These are phyloP conservation scores for Scolopax mira DNA, from an alignment of 2,113 vertebrate species.

Conservation along the genomic window DNA sequence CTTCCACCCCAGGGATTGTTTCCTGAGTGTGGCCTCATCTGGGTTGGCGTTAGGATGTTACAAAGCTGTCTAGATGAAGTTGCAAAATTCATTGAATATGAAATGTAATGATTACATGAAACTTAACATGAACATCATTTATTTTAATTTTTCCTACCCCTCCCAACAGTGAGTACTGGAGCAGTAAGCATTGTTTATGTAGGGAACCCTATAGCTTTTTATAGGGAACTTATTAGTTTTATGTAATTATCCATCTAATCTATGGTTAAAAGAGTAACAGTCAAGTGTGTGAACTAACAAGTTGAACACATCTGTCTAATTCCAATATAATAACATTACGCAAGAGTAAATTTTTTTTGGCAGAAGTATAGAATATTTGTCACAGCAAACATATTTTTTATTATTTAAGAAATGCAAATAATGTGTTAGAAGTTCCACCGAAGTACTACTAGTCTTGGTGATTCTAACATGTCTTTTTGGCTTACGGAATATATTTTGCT, in stretches of 20 bases:
- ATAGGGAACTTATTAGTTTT: background rate
- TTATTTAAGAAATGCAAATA: conserved; percentile 10
- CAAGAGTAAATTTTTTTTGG: background rate
- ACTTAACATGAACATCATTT: background rate
- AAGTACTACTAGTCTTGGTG: background rate
- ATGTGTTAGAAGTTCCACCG: background rate
- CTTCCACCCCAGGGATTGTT: conserved; percentile 14
- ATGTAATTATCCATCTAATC: background rate
- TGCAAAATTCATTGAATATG: background rate
- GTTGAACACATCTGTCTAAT: background rate
- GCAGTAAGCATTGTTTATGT: background rate
- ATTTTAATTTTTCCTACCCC: background rate
- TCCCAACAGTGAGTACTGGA: background rate
- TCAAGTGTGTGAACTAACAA: background rate
- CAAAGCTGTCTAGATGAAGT: background rate
- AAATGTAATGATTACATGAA: background rate
- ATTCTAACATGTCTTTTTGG: background rate
- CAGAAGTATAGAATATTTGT: background rate
- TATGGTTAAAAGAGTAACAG: background rate
- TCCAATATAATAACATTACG: background rate
- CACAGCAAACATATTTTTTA: background rate
- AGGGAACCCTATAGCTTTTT: background rate
- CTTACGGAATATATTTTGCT: background rate
- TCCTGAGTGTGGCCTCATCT: background rate
- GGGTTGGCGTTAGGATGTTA: background rate